phyloP scores from a whole-genome alignment of 92 coral and sea anemone species.

The Parazoanthus atlanticus region DNA sequence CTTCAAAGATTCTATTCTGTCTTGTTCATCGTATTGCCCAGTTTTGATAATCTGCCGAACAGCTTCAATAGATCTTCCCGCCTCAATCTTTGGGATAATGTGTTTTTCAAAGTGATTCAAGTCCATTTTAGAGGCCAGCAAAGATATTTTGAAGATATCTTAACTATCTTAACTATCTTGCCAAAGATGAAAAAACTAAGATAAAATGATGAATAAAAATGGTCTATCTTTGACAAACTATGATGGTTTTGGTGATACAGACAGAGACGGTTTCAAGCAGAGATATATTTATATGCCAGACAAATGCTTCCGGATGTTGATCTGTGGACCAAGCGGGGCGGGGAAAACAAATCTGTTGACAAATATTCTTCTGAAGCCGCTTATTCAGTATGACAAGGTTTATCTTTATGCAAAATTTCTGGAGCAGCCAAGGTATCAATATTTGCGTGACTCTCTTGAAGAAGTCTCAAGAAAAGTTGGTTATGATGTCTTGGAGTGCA shows the following conservation, averaged over 20 bases:
- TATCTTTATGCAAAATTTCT: constrained; percentile 31
- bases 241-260: not conserved
- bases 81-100: constrained; percentile 16
- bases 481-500: not conserved
- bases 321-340: constrained; percentile 9
- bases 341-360: constrained; percentile 33
- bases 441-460: not conserved
- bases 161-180: not conserved
- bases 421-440: constrained; percentile 22
- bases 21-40: constrained; percentile 23
- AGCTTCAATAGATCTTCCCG: constrained; percentile 27
- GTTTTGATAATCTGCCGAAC: not conserved
- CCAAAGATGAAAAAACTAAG: not conserved
- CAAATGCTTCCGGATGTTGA: constrained; percentile 7
- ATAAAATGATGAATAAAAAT: constrained; percentile 23
- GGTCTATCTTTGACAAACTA: constrained; percentile 21
- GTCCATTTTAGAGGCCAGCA: not conserved
- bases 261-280: not conserved
- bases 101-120: not conserved
- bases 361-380: constrained; percentile 25
- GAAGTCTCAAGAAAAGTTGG: constrained; percentile 7
- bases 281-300: constrained; percentile 2
- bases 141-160: not conserved
- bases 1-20: constrained; percentile 10
- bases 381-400: constrained; percentile 24